Conservation (phyloP, 2,888 invertebrate genomes). For the Acrobeloides nanus region DNA sequence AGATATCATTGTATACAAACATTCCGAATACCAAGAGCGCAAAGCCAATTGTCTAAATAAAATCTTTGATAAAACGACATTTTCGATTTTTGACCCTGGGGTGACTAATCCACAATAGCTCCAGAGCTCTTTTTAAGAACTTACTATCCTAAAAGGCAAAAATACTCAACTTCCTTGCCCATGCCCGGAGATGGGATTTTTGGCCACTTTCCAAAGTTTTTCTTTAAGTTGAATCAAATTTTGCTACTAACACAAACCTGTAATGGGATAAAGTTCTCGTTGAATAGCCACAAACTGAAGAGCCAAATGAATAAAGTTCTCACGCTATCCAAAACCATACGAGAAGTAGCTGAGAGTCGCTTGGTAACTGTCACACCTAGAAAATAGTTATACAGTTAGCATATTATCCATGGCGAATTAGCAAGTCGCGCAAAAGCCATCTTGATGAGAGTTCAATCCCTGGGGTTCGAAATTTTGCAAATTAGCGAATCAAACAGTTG, state of each 20-base stretch:
- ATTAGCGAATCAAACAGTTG: no score
- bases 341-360: slow-evolving; percentile 80
- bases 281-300: slow-evolving; percentile 67
- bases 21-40: slow-evolving; percentile 70
- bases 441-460: no score
- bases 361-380: slow-evolving; percentile 69
- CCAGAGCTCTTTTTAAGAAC: neutral
- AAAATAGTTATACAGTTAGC: no score
- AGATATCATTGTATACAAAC: slow-evolving; percentile 65
- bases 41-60: slow-evolving; percentile 65
- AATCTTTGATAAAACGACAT: no score
- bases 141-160: neutral
- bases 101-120: no score
- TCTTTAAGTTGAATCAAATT: no score
- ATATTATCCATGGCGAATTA: no score
- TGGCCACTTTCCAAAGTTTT: neutral
- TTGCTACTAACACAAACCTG: slow-evolving; percentile 51
- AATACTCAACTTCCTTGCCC: no score
- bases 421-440: no score
- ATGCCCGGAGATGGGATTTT: neutral
- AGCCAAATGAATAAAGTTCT: slow-evolving; percentile 84
- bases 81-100: no score
- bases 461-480: no score
- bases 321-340: slow-evolving; percentile 81
- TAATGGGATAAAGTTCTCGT: slow-evolving; percentile 66